Conservation (phyloP, 1,140 invertebrate genomes). For the Bombyx mandarina region DNA sequence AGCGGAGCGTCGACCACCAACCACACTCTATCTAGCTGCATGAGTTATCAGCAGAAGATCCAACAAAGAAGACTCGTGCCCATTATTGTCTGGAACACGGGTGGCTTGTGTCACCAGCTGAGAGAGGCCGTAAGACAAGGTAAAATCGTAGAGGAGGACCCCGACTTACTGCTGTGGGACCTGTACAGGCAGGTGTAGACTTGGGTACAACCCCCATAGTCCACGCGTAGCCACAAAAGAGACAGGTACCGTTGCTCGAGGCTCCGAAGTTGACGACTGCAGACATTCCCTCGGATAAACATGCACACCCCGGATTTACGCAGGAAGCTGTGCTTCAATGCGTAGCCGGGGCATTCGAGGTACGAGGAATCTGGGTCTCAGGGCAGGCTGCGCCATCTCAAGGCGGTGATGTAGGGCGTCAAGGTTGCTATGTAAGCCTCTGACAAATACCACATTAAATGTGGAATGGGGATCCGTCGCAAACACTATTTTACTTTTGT, state of each 20-base stretch:
- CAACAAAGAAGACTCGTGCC: too few relatives aligned
- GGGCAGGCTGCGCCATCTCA: conserved; percentile 8
- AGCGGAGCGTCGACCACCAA: too few relatives aligned
- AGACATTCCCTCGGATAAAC: conserved; percentile 12
- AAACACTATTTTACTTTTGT: too few relatives aligned
- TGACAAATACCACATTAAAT: too few relatives aligned
- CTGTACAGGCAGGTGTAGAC: conserved; percentile 1
- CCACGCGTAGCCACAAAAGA: background rate
- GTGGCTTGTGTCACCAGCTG: background rate
- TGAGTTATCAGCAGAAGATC: too few relatives aligned
- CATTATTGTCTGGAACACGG: background rate
- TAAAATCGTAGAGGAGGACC: too few relatives aligned
- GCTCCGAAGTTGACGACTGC: conserved; percentile 9
- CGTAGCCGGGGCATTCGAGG: conserved; percentile 16
- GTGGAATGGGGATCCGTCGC: too few relatives aligned
- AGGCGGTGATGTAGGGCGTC: conserved; percentile 13
- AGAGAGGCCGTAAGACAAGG: too few relatives aligned
- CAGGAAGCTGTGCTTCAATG: conserved; percentile 14
- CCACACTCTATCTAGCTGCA: too few relatives aligned
- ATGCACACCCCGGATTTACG: conserved; percentile 15
- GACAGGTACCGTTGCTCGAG: conserved; percentile 11
- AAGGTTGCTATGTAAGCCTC: conserved; percentile 12
- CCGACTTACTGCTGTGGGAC: background rate
- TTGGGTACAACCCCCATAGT: background rate
- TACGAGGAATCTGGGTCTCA: conserved; percentile 19